Percentiles rank a stretch among this genome's conserved stretches.
These are phyloP conservation scores for Acanthosoma haemorrhoidale DNA, from an alignment of 2,888 invertebrate species.

Conservation along the genomic window DNA sequence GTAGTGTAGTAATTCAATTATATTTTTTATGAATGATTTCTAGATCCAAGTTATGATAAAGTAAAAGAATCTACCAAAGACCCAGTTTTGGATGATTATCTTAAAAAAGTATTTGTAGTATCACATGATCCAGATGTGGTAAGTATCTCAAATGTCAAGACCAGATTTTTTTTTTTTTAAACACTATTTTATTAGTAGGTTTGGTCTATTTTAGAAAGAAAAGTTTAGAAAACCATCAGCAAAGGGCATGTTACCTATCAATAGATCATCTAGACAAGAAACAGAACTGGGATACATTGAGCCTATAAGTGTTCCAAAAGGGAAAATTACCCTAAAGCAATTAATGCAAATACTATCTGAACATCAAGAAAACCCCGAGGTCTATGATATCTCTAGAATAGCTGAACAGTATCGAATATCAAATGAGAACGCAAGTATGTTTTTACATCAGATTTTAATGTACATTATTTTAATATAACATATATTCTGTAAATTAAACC, in stretches of 20 bases:
- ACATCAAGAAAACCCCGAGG: slow-evolving; percentile 57
- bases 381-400: slow-evolving; percentile 55
- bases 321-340: slow-evolving; percentile 60
- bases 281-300: slow-evolving; percentile 66
- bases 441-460: background rate
- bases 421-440: slow-evolving; percentile 54
- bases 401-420: slow-evolving; percentile 65
- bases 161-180: background rate
- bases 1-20: slow-evolving; percentile 32
- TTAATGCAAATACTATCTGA: slow-evolving; percentile 61
- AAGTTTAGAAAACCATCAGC: slow-evolving; percentile 45
- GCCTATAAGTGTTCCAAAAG: slow-evolving; percentile 55
- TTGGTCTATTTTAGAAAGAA: background rate
- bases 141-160: no score
- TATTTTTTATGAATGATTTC: background rate
- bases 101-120: slow-evolving; percentile 69
- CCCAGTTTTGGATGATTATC: slow-evolving; percentile 54
- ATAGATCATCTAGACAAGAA: slow-evolving; percentile 50
- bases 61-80: slow-evolving; percentile 61
- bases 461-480: background rate
- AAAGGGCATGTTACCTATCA: slow-evolving; percentile 54
- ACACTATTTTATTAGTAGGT: background rate
- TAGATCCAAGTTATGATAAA: slow-evolving; percentile 58
- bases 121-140: slow-evolving; percentile 51
- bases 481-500: background rate